Evolutionary conservation across 2,888 invertebrate species (phyloP), one percentile per base, ranked within the genome.

Genomic region (Eucriotettix oculatus): DNA sequence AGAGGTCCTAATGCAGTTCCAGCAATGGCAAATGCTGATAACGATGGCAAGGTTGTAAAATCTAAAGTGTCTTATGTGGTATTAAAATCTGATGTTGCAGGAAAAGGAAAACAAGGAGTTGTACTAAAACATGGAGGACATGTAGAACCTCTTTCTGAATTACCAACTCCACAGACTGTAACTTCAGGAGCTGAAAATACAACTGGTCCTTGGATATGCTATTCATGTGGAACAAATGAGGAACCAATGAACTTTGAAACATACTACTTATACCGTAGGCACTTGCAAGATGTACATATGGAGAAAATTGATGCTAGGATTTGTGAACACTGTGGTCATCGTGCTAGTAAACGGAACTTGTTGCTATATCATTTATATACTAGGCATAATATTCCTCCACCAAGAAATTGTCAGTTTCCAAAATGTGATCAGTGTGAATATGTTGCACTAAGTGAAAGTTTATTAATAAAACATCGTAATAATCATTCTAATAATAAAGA

Each of bases 241-340:
- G 81, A 81, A 65, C 83, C 81, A 56, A 73, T 85, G 56, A 83
- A 85, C 68, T 90, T 91, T 70, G 82, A 84, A 40, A 81, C 86
- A 29, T 91, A 91, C 69, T 85, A 84, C 66, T 81, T 84, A 66
- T 91, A 86, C 72, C 79, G 90, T 54, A 82, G 87, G 64, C 92
- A 92, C 75, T 81, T 91, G 72, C 84, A 65, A 52, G 65, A 65
- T 57, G 63, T 86, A 0, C 91, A 91, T 67, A 82, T 85, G 68
- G 87, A 89, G 68, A 82, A 83, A 65, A 86, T 89, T 62, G 85
- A 90, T 69, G 75, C 82, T 1, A 80, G 83, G 52, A 82, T 90
- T 44, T 92, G 92, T 73, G 90, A 91, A 70, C 85, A 88, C 67
- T 92, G 92, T 73, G 92, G 91, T 0, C 83, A 86, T 69, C 84